Conservation (phyloP, 2,797 vertebrate species). For the Miichthys miiuy region DNA sequence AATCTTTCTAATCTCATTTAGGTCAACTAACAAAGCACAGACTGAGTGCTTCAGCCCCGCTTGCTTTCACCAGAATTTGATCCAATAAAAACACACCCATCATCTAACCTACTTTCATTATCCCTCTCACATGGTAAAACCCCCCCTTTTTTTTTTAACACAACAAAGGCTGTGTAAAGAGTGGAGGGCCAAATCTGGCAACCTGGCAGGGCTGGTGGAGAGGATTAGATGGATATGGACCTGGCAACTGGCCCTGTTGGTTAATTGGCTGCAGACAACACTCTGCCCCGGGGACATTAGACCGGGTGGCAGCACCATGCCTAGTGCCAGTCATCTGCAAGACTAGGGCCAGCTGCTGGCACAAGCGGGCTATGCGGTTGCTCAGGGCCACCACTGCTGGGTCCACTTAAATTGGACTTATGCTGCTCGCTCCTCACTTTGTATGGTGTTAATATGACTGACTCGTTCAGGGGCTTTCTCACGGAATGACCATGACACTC, state of each 20-base stretch:
- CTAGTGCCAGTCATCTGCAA: slow-evolving; percentile 55
- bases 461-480: no score
- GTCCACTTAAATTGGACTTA: no score
- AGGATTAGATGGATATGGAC: slow-evolving; percentile 53
- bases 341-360: neutral
- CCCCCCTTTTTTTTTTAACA: slow-evolving; percentile 11
- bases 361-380: no score
- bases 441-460: no score
- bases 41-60: slow-evolving; percentile 12
- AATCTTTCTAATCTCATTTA: neutral
- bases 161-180: slow-evolving; percentile 22
- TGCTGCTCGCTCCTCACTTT: no score
- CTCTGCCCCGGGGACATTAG: slow-evolving; percentile 47
- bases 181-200: slow-evolving; percentile 59
- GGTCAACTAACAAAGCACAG: neutral
- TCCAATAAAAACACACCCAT: slow-evolving; percentile 9
- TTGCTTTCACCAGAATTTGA: slow-evolving; percentile 6
- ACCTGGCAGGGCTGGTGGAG: slow-evolving; percentile 26
- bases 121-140: slow-evolving; percentile 33
- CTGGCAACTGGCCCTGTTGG: slow-evolving; percentile 65
- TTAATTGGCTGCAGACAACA: slow-evolving; percentile 71
- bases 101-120: slow-evolving; percentile 20
- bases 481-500: no score
- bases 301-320: slow-evolving; percentile 43
- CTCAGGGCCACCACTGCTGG: no score